Base-by-base conservation (phyloP, 2,888 invertebrate genomes). In the Eupithecia dodoneata region DNA sequence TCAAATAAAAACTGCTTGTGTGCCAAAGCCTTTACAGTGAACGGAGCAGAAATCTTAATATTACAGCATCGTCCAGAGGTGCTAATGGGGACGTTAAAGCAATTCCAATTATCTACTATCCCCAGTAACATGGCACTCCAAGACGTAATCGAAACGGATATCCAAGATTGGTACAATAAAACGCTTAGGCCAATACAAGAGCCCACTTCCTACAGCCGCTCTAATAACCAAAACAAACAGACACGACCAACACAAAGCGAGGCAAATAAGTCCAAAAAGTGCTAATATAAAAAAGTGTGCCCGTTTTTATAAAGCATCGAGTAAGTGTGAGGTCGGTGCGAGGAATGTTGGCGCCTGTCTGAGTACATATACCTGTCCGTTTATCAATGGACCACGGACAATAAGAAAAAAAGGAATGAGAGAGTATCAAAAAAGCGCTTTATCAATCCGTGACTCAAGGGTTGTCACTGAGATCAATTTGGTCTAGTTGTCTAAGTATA, bases 341-440 rank as follows among this genome's bases (percentile, higher is more conserved):
- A 94, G 93, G 95, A 95, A 95, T 95, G 95, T 94, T 95, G 95
- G 95, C 95, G 95, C 95, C 95, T 91, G 94, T 94, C 94, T 94
- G 94, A 94, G 94, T 94, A 94, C 93, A 92, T 93, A 94, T 95
- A 94, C 94, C 94, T 94, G 95, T 95, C 92, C 92, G 91, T 94
- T 94, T 95, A 94, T 95, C 95, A 94, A 95, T 95, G 95, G 93
- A 88, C 93, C 91, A 88, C 87, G 91, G 90, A 92, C 92, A 94
- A 94, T 91, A 92, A 93, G 91, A 92, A 91, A 92, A 93, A 90
- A 89, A 81, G 89, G 88, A 85, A 84, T 90, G 88, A 89, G 90
- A 91, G 90, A 90, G 87, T 92, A 92, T 93, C 91, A 91, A 92
- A 93, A 94, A 92, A 93, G 92, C 89, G 91, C 93, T 94, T 94